Conservation (phyloP, 2,797 vertebrate species). For the Neosalanx taihuensis region DNA sequence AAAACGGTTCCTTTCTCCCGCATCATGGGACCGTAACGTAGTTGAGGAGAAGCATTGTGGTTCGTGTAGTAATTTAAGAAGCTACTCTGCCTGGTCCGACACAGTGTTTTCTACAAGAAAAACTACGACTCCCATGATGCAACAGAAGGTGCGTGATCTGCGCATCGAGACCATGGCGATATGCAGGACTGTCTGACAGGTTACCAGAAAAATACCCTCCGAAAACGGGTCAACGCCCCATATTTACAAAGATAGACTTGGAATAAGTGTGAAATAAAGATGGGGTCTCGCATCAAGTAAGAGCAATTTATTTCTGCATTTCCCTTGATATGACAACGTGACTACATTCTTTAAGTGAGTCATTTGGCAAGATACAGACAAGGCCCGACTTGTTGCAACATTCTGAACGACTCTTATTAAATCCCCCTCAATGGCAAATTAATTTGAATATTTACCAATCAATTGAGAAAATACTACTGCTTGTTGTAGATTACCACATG, state of each 20-base stretch:
- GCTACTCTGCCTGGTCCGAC: rapidly evolving
- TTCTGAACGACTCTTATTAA: constrained; percentile 8
- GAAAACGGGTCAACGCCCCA: constrained; percentile 53
- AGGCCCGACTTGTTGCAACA: constrained; percentile 75
- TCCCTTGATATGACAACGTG: background rate
- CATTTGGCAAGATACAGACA: constrained; percentile 28
- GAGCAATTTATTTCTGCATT: constrained; percentile 22
- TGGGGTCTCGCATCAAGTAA: constrained; percentile 80
- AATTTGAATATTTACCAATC: constrained; percentile 1
- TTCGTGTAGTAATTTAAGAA: constrained; percentile 55
- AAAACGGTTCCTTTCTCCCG: background rate
- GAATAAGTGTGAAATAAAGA: constrained; percentile 48
- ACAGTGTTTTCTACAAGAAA: rapidly evolving
- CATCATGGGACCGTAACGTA: constrained; percentile 43
- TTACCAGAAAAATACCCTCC: constrained; percentile 49
- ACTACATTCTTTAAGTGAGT: constrained; percentile 32
- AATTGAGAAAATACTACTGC: background rate
- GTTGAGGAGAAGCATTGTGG: constrained; percentile 38
- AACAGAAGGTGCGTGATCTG: constrained; percentile 45
- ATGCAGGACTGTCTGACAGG: constrained; percentile 59
- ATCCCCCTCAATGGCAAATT: background rate
- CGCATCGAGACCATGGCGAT: constrained; percentile 65
- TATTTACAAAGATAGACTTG: constrained; percentile 27
- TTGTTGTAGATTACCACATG: background rate
- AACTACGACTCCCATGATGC: constrained; percentile 64